Evolutionary conservation across 1,140 invertebrate species (phyloP).

Genomic region (Neotoxoptera formosana): DNA sequence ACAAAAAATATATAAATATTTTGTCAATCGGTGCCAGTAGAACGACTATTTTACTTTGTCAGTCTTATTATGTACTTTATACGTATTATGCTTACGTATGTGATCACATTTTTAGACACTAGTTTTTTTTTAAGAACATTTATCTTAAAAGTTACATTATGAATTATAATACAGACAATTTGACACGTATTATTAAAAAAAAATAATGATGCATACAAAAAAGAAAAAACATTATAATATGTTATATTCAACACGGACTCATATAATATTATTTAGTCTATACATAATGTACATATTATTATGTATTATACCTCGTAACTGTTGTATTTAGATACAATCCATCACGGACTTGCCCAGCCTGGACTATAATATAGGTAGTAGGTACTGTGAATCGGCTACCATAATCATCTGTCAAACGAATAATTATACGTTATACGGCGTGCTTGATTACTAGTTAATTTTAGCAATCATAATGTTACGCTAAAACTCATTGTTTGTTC

Average conservation of each 20-base stretch:
- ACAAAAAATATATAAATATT: not conserved
- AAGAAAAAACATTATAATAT: not conserved
- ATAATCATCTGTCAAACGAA: not conserved
- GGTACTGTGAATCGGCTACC: not conserved
- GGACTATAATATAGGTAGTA: too few relatives aligned
- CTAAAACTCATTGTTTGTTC: conserved; percentile 36
- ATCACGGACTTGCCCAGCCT: not conserved
- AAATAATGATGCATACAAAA: not conserved
- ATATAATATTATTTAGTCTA: not conserved
- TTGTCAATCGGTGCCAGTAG: not conserved
- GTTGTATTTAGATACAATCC: not conserved
- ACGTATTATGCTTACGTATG: not conserved
- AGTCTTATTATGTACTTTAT: too few relatives aligned
- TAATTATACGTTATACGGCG: not conserved
- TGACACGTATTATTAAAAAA: not conserved
- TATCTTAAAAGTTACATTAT: too few relatives aligned
- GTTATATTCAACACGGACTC: not conserved
- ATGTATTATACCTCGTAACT: not conserved
- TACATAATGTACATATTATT: not conserved
- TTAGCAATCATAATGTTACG: not conserved
- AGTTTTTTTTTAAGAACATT: too few relatives aligned
- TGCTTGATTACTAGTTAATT: not conserved
- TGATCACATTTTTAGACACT: not conserved
- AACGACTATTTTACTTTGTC: not conserved
- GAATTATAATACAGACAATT: too few relatives aligned